Base-by-base conservation (phyloP, 2,888 invertebrate species). In the Autographa gamma region DNA sequence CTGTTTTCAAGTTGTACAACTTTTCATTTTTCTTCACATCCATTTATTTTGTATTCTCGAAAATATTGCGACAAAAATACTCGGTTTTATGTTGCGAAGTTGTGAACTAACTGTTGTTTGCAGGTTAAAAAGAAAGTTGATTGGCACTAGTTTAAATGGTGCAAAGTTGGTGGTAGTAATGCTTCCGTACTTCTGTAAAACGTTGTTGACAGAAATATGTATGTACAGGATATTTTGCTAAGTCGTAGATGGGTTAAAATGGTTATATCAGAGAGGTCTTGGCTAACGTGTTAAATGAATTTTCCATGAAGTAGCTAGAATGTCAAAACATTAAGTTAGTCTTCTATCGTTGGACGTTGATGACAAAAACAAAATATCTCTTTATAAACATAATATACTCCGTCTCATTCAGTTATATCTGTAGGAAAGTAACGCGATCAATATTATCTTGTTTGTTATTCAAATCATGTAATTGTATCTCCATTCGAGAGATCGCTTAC, bases 401-500 rank as follows among this genome's bases (percentile, higher is more conserved):
- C 43, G 9, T 54, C 19, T 19, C 25, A 56, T 56, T 19, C 13
- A 56, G 19, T 56, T 56, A 25, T 19, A 25, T 25, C 54, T 56
- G 54, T 25, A 56, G 19, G 19, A 56, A 56, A 56, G 19, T 56
- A 71, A 67, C 76, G 62, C 64, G 71, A 80, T 80, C 80, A 73
- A 80, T 77, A 68, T 63, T 68, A 80, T 68, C 77, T 76, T 68
- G 72, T 77, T 77, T 77, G 80, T 56, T 72, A 77, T 77, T 77
- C 80, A 76, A 77, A 80, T 76, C 72, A 68, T 68, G 77, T 77
- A 77, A 77, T 76, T 77, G 72, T 77, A 76, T 80, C 77, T 76
- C 77, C 76, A 72, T 80, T 80, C 76, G 59, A 66, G 79, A 79
- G 80, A 80, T 80, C 80, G 64, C 60, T 79, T 70, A 58, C 77